A percentile compares a stretch with the other conserved stretches of the same genome.
phyloP scores from a whole-genome alignment of 2,797 vertebrate species.

The Takifugu rubripes region DNA sequence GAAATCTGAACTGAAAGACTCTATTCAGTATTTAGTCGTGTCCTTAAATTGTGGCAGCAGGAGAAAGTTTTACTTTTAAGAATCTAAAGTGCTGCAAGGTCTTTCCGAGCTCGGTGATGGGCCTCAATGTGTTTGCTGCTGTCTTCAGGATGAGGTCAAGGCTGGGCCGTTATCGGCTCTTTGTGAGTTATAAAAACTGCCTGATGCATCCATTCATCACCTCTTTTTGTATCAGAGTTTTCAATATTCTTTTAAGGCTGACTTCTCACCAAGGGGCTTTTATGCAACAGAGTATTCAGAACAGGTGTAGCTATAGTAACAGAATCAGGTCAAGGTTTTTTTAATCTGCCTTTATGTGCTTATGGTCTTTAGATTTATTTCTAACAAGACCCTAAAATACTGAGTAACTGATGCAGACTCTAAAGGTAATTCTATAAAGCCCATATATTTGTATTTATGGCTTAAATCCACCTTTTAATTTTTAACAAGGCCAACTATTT shows the following conservation, averaged over 20 bases:
- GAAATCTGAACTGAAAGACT: too few relatives aligned
- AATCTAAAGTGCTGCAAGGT: slow-evolving; percentile 48
- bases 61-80: slow-evolving; percentile 56
- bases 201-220: slow-evolving; percentile 42
- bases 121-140: slow-evolving; percentile 54
- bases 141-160: slow-evolving; percentile 61
- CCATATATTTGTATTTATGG: slow-evolving; percentile 14
- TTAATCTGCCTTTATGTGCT: slow-evolving; percentile 9
- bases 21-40: neutral
- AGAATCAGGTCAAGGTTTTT: slow-evolving; percentile 23
- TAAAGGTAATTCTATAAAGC: slow-evolving; percentile 19
- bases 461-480: slow-evolving; percentile 13
- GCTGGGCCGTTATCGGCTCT: slow-evolving; percentile 40
- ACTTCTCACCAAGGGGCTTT: slow-evolving; percentile 29
- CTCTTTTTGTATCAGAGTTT: slow-evolving; percentile 34
- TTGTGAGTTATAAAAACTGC: slow-evolving; percentile 40
- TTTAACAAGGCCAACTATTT: slow-evolving; percentile 28
- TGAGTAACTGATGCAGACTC: slow-evolving; percentile 5
- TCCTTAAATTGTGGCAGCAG: slow-evolving; percentile 28
- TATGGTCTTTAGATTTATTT: neutral
- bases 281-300: slow-evolving; percentile 19
- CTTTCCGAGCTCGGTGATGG: slow-evolving; percentile 53
- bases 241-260: slow-evolving; percentile 27
- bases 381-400: too few relatives aligned
- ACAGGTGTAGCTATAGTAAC: slow-evolving; percentile 13